Conservation (phyloP, 1,140 invertebrate species). For the Diachasma alloeum region DNA sequence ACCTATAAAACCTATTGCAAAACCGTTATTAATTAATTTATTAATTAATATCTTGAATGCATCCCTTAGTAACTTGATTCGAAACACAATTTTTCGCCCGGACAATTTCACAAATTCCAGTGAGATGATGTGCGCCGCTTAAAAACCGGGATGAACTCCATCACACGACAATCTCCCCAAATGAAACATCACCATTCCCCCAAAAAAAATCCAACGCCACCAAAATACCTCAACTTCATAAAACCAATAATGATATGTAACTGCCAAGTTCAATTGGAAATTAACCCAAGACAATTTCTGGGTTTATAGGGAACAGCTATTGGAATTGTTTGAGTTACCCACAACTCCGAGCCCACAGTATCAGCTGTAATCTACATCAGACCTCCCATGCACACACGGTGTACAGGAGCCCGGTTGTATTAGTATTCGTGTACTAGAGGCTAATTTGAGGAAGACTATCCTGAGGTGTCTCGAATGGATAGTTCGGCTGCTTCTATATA, state of each 20-base stretch:
- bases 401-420: neutral
- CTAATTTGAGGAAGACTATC: slow-evolving; percentile 4
- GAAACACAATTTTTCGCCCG: too few species aligned
- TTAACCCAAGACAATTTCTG: slow-evolving; percentile 14
- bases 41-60: too few species aligned
- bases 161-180: too few species aligned
- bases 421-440: neutral
- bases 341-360: neutral
- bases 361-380: neutral
- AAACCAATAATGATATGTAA: slow-evolving; percentile 7
- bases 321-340: neutral
- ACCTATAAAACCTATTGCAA: too few species aligned
- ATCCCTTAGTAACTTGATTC: too few species aligned
- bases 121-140: too few species aligned
- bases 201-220: neutral
- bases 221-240: neutral
- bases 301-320: slow-evolving; percentile 3
- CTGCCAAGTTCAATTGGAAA: slow-evolving; percentile 23
- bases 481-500: neutral
- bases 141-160: too few species aligned
- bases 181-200: too few species aligned
- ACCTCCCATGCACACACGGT: neutral
- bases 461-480: slow-evolving; percentile 9
- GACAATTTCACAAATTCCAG: too few species aligned
- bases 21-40: too few species aligned